Base-by-base conservation (phyloP, 2,888 invertebrate species). In the Catonia carolina region DNA sequence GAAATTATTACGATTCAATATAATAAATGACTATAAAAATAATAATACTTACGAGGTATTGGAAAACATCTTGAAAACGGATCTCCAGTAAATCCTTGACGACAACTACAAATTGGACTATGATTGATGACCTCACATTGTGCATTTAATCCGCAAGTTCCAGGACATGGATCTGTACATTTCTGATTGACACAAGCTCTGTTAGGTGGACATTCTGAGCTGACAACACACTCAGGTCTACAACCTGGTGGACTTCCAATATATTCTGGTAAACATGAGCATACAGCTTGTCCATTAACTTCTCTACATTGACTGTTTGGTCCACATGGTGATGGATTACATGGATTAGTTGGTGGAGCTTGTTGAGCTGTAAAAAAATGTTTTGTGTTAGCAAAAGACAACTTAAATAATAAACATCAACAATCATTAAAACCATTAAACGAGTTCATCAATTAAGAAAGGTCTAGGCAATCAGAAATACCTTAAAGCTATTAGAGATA, bases 241-340 rank as follows among this genome's bases (percentile, higher is more conserved):
- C 86, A 86, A 47, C 74, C 75, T 56, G 87, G 86, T 37, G 89
- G 87, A 61, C 81, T 80, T 10, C 87, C 87, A 60, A 83, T 79
- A 69, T 78, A 88, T 55, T 81, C 80, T 7, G 80, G 75, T 56
- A 81, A 73, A 67, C 87, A 88, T 14, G 82, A 80, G 68, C 87
- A 86, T 20, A 80, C 76, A 2, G 85, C 85, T 69, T 80, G 79
- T 37, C 74, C 74, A 64, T 81, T 80, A 2, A 79, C 71, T 62
- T 83, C 78, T 17, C 82, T 78, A 66, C 89, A 89, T 65, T 82
- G 78, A 27, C 86, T 80, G 68, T 88, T 86, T 1, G 83, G 80
- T 36, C 84, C 85, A 66, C 85, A 85, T 2, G 83, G 83, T 1
- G 80, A 78, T 15, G 82, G 82, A 52, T 75, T 73, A 62, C 84